Evolutionary conservation across 2,888 invertebrate genomes (phyloP).

Genomic region (Epistrophe grossulariae): DNA sequence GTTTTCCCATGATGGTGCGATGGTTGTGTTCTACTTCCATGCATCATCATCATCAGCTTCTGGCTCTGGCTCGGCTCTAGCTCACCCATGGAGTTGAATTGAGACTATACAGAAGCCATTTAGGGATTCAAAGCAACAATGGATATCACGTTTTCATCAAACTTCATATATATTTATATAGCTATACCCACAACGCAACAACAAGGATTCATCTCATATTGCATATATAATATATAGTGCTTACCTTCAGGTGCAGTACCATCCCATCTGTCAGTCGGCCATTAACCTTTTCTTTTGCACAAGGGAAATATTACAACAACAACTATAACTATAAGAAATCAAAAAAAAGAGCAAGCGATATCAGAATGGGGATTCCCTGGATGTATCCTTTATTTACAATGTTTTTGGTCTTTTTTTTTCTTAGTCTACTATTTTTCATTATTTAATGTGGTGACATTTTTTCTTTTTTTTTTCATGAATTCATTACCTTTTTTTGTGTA

Average conservation of each 20-base stretch:
- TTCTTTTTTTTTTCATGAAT: conserved; percentile 36
- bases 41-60: conserved; percentile 19
- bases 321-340: conserved; percentile 1
- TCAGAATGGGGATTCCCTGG: conserved; percentile 38
- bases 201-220: conserved; percentile 27
- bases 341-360: conserved; percentile 39
- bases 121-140: conserved; percentile 56
- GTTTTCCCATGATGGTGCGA: conserved; percentile 23
- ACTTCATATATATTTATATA: neutral
- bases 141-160: conserved; percentile 42
- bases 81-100: neutral
- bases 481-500: conserved; percentile 27
- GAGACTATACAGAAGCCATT: conserved; percentile 53
- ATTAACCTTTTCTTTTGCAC: conserved; percentile 55
- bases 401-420: conserved; percentile 33
- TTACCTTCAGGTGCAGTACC: conserved; percentile 66
- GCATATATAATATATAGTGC: neutral
- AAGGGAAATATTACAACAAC: conserved; percentile 54
- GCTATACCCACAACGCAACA: neutral
- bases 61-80: neutral
- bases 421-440: conserved; percentile 72
- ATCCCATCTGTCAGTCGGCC: conserved; percentile 55
- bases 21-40: conserved; percentile 47
- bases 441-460: conserved; percentile 72
- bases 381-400: conserved; percentile 49